Percentiles rank a stretch among this genome's conserved stretches.
Evolutionary conservation across 1,140 invertebrate species (phyloP).

Genomic region (Orchesella cincta): DNA sequence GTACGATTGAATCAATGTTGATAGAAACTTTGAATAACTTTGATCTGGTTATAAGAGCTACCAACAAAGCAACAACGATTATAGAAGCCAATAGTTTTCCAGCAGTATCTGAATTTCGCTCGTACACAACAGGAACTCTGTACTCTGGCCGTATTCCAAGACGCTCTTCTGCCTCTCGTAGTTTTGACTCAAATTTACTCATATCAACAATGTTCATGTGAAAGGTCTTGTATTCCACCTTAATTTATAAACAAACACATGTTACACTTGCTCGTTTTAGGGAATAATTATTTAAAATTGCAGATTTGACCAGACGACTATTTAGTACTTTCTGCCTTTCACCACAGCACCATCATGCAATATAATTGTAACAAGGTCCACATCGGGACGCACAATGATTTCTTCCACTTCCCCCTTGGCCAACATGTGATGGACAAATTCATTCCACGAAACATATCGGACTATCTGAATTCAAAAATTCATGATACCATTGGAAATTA

Average conservation of each 20-base stretch:
- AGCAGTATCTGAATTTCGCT: slow-evolving; percentile 69
- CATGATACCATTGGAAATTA: not conserved
- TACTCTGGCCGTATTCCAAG: slow-evolving; percentile 71
- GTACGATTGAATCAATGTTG: slow-evolving; percentile 75
- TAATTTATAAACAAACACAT: slow-evolving; percentile 50
- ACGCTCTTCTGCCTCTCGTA: slow-evolving; percentile 75
- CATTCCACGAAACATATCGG: slow-evolving; percentile 87
- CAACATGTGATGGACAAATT: slow-evolving; percentile 90
- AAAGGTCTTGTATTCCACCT: slow-evolving; percentile 67
- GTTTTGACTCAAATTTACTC: slow-evolving; percentile 81
- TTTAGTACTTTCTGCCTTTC: slow-evolving; percentile 68
- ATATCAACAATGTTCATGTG: slow-evolving; percentile 82
- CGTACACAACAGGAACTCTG: slow-evolving; percentile 79
- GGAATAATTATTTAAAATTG: not conserved
- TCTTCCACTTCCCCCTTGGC: slow-evolving; percentile 89
- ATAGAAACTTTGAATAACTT: slow-evolving; percentile 69
- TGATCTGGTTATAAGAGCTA: slow-evolving; percentile 69
- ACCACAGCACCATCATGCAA: slow-evolving; percentile 82
- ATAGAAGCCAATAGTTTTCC: slow-evolving; percentile 71
- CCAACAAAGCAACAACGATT: slow-evolving; percentile 66
- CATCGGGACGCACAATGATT: slow-evolving; percentile 78
- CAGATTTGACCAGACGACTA: not conserved
- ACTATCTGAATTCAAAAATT: slow-evolving; percentile 52
- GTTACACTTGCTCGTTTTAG: too few species aligned
- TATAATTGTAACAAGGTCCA: slow-evolving; percentile 79